Evolutionary conservation across 1,140 invertebrate genomes (phyloP), one percentile per base, ranked within the genome.

Genomic region (Pseudobourletiella spinata): DNA sequence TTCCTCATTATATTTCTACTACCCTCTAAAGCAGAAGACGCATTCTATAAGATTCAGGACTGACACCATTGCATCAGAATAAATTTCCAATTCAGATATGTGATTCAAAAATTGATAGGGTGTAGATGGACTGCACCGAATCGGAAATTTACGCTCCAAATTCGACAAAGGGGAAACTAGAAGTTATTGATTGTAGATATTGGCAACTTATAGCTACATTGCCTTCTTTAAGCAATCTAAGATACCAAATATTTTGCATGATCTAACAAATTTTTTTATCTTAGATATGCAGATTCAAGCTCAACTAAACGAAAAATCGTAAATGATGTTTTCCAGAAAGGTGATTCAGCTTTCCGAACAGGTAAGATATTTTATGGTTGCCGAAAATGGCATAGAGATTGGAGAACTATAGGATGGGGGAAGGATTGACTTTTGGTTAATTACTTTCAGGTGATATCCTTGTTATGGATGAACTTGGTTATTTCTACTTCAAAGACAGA

Each of bases 401-500:
- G 6, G 46, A n/a, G 6, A 22, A 25, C 18, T 57, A 8, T 28
- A 3, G 18, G 4, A 22, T 22, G 14, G 6, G 32, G 29, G 15
- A 20, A 57, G 18, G n/a, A 20, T 14, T 22, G 16, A 26, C 20
- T 39, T 16, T 81, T 78, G 32, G 32, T 39, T 39, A n/a, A 66
- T 42, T 24, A 65, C 65, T 30, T 65, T 46, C 24, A 43, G 83
- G 83, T 64, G 83, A 84, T 72, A 74, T 84, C 30, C 68, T 85
- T 42, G 72, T 77, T 18, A 80, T 79, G 79, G 83, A 84, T 69
- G 73, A 80, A 46, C 73, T 78, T 58, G 83, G 83, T 18, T 84
- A 83, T 71, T 72, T 85, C 56, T 84, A 81, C 68, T 84, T 84
- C 75, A 76, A 77, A 55, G 83, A 98, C 74, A 82, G 95, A 71